Evolutionary conservation across 2,888 invertebrate genomes (phyloP), one percentile per base, ranked within the genome.

Genomic region (Drosophila borealis): DNA sequence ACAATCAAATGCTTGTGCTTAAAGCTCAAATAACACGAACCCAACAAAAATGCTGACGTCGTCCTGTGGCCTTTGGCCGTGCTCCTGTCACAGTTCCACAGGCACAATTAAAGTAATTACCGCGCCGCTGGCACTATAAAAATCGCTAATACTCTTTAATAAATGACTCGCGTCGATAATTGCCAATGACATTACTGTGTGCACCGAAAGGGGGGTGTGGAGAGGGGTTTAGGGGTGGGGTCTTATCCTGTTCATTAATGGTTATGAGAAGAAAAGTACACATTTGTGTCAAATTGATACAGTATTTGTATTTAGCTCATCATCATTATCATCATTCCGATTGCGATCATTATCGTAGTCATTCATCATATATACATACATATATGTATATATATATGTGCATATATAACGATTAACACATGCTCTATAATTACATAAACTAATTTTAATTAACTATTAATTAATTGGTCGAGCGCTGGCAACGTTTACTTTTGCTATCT

Each of bases 401-500:
- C 8, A 8, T 29, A 29, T 29, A 71, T 86, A 80, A 88, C 88
- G 74, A 74, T 88, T 88, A 88, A 88, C 89, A 88, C 87, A 88
- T 86, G 82, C 89, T 88, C 81, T 64, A 83, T 72, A 80, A 80
- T 88, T 88, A 82, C 73, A 82, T 64, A 67, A 78, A 83, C 85
- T 89, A 89, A 74, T 57, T 86, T 83, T 73, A 87, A 63, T 81
- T 81, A 88, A 87, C 85, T 84, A 84, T 81, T 84, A 74, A 73
- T 88, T 89, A 89, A 89, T 85, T 85, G 84, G 84, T 85, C 84
- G 84, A 85, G 80, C 84, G 86, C 84, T 87, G 88, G 81, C 79
- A 78, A 87, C 79, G 72, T 78, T 72, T 70, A 65, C 37, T 50
- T 46, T 68, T 44, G 34, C 21, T 67, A 10, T 55, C 45, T 36